Conservation (phyloP, 2,113 vertebrate genomes). For the Pycnonotus jocosus region DNA sequence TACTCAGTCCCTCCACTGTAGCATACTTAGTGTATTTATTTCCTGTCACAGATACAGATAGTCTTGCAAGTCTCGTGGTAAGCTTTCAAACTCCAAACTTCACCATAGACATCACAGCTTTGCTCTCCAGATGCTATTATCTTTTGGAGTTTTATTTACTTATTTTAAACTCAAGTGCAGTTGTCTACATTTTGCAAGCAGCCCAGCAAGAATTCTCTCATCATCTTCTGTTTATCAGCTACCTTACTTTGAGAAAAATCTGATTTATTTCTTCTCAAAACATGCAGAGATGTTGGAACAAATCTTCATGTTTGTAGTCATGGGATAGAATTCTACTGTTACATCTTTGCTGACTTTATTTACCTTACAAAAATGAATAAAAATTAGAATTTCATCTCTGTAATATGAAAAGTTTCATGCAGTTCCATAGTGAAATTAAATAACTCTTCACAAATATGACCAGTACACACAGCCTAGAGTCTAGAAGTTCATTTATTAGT, state of each 20-base stretch:
- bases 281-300: background rate
- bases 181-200: background rate
- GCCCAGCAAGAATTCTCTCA: background rate
- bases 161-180: background rate
- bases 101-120: background rate
- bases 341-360: background rate
- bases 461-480: background rate
- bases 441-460: background rate
- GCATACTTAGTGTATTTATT: background rate
- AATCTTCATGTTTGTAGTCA: background rate
- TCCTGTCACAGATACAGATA: background rate
- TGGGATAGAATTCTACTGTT: background rate
- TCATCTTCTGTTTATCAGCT: background rate
- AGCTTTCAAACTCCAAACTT: background rate
- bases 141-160: background rate
- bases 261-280: background rate
- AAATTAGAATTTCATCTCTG: background rate
- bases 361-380: background rate
- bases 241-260: background rate
- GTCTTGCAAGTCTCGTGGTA: background rate
- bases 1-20: background rate
- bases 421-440: background rate
- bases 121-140: background rate
- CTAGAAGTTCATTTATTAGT: background rate
- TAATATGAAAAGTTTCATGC: background rate